Base-by-base conservation (phyloP, 2,888 invertebrate species). In the Hypomecis punctinalis region DNA sequence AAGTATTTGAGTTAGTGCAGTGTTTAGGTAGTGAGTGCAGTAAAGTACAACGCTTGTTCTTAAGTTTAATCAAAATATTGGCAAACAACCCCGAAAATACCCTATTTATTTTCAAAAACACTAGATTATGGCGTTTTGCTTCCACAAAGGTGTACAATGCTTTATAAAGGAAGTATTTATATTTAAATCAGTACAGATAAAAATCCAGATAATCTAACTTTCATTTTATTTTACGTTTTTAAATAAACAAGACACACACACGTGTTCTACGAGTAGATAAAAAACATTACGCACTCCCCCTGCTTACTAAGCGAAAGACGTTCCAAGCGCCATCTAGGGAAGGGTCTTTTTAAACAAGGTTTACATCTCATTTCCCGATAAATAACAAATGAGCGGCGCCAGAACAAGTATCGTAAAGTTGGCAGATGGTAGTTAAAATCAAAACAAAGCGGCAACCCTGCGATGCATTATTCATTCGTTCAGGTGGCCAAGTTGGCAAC, bases 401-500 rank as follows among this genome's bases (percentile, higher is more conserved):
- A 65, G 56, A 48, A 55, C 55, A 52, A 61, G 61, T 65, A 61
- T 65, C 61, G 56, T 65, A 61, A 65, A 65, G 48, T 66, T 59
- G 37, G 49, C 60, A 56, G 69, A 52, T 56, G 48, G 66, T 68
- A 60, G 66, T 66, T 69, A 62, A 71, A 67, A 69, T 69, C 64
- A 71, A 66, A 71, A 69, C 71, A 66, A 69, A 66, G 60, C 59
- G 51, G 57, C 65, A 66, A 52, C 62, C 46, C n/a, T 46, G 13
- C 43, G 36, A 66, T 73, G 68, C 68, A 70, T 71, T 66, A 73
- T 73, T 71, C 67, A 73, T 69, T 56, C 54, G 46, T 62, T 64
- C 59, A 69, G 71, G 63, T 71, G 66, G 57, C 48, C 42, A 48
- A 66, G 66, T 62, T 64, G 60, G 58, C 48, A 63, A 37, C 59